Base-by-base conservation (phyloP, 2,888 invertebrate species). In the Ectemnius lituratus region DNA sequence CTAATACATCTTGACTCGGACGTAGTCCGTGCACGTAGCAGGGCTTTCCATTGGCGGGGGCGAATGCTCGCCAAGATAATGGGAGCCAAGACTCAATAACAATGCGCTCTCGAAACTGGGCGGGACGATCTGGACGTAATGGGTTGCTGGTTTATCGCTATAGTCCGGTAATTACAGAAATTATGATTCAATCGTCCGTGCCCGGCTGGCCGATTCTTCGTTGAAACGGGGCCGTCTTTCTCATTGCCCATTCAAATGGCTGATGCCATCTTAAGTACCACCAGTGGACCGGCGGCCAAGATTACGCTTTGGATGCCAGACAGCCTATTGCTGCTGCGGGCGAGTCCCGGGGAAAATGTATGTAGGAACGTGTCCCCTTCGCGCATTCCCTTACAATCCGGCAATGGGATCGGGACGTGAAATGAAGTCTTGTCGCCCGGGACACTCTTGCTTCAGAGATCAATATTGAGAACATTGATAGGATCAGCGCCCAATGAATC, bases 381-480 rank as follows among this genome's bases (percentile, higher is more conserved):
- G 37, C 37, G 37, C 37, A 37, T 37, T 37, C 37, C 37, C 37
- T 37, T 37, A 37, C 37, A 37, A 37, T 37, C 37, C 37, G 37
- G 23, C 14, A 58, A 23, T 13, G 49, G 56, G 37, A 28, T 16
- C 47, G 37, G 37, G 13, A 49, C 61, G 37, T 8, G 37, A 37
- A 37, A 37, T 37, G 37, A 80, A 78, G 68, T 72, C 66, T 56
- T 28, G 20, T 63, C 60, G 62, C 56, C 47, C 47, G 63, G 68
- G 67, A 70, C 62, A 58, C 62, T 46, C 46, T 37, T 37, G 8
- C 37, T 37, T 63, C 58, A 28, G 45, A 60, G 78, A 82, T 85
- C 85, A 65, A 85, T 85, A 80, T 82, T 76, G 78, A 71, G 80
- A 78, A 70, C 64, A 75, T 69, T 65, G 78, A 82, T 79, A 80